Percentiles rank a stretch among this genome's conserved stretches.
phyloP scores from a whole-genome alignment of 2,888 invertebrate species.

The Dimorphilus gyrociliatus region DNA sequence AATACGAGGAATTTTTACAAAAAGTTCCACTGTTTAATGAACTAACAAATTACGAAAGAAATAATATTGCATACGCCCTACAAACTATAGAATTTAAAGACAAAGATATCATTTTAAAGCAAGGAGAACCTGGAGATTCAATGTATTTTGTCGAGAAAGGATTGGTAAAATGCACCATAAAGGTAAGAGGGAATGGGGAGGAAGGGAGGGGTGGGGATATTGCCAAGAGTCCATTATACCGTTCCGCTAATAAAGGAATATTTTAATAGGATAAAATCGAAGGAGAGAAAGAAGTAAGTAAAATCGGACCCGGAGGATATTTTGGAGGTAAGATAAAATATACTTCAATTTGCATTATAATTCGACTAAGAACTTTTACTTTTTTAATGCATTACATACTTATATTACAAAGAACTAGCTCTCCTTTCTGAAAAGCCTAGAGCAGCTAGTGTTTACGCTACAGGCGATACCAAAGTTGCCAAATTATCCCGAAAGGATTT shows the following conservation, averaged over 20 bases:
- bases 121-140: slow-evolving; percentile 70
- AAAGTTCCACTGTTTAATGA: slow-evolving; percentile 4
- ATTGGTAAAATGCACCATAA: slow-evolving; percentile 54
- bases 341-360: too few species aligned
- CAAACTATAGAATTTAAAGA: slow-evolving; percentile 55
- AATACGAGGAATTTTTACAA: slow-evolving; percentile 1
- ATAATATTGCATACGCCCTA: slow-evolving; percentile 83
- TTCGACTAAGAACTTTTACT: too few species aligned
- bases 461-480: slow-evolving; percentile 53
- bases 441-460: slow-evolving; percentile 54
- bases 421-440: slow-evolving; percentile 83
- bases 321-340: too few species aligned
- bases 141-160: slow-evolving; percentile 93
- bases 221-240: too few species aligned
- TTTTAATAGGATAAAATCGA: too few species aligned
- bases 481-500: slow-evolving; percentile 89
- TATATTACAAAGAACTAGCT: too few species aligned
- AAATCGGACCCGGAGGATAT: too few species aligned
- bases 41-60: slow-evolving; percentile 65
- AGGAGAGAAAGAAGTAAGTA: too few species aligned
- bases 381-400: too few species aligned
- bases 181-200: background rate
- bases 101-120: slow-evolving; percentile 58
- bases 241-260: too few species aligned
- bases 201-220: background rate